Conservation (phyloP, 2,113 vertebrate species). For the Acrocephalus arundinaceus region DNA sequence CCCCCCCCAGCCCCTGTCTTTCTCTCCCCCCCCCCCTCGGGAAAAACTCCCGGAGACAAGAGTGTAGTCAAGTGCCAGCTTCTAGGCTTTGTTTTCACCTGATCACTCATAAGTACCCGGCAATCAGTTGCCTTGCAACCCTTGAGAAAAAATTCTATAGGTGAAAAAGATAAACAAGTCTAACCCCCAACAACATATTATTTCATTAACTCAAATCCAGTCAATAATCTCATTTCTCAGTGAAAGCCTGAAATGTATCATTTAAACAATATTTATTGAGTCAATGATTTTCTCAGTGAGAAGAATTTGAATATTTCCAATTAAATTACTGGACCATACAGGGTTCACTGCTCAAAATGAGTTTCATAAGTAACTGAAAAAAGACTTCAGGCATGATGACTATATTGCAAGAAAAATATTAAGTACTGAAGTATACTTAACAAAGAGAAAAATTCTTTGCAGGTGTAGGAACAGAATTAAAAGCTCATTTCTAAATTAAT, state of each 20-base stretch:
- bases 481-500: neutral
- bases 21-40: too few species aligned
- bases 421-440: neutral
- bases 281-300: neutral
- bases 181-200: neutral
- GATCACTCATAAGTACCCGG: too few species aligned
- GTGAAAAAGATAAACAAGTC: too few species aligned
- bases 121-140: too few species aligned
- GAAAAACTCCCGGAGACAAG: too few species aligned
- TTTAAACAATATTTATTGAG: neutral
- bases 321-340: neutral
- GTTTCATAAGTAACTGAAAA: neutral
- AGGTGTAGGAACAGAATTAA: neutral
- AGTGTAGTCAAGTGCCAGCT: too few species aligned
- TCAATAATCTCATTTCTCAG: neutral
- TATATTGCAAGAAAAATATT: neutral
- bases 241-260: neutral
- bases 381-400: neutral
- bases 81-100: too few species aligned
- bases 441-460: neutral
- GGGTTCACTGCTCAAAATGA: neutral
- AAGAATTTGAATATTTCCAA: neutral
- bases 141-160: too few species aligned
- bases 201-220: neutral
- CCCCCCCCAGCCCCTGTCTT: too few species aligned